Base-by-base conservation (phyloP, 2,888 invertebrate species). In the Lottia gigantea region DNA sequence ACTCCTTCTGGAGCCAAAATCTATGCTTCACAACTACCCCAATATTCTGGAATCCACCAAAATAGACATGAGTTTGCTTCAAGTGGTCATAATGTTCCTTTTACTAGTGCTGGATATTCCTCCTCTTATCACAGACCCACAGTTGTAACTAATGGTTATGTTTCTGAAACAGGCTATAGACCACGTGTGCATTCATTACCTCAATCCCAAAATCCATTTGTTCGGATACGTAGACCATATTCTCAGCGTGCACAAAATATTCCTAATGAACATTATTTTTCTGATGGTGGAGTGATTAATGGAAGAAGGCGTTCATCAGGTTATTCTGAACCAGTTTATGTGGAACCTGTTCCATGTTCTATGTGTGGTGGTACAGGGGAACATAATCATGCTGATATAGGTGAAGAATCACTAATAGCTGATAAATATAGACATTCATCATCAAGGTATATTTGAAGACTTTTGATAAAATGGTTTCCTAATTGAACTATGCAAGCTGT, bases 361-460 rank as follows among this genome's bases (percentile, higher is more conserved):
- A 68, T 82, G 69, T 83, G 84, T 78, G 83, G 84, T 23, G 78
- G 79, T 2, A 49, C 72, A 0, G 75, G 76, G 7, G 76, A 74
- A 66, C 84, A 84, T 67, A 78, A 80, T 16, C 83, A 84, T 61
- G 80, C 78, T 66, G 79, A 78, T 47, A 79, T 75, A 67, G 75
- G 76, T 15, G 78, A 75, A 66, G 78, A 75, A 31, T 75, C 74
- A 19, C 68, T 71, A 63, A 74, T 75, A 64, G 63, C 70, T 16
- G 69, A 68, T 15, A 72, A 19, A 23, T 55, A 55, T 23, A 55
- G 55, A 55, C 40, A 40, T 1, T 40, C 40, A 11, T 6, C 40
- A 40, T 40, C 40, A 40, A 40, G 40, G 40, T 40, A 40, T 40
- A 40, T 40, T 40, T 40, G 7, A 6, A 40, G 40, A 40, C 40